phyloP scores from a whole-genome alignment of 2,113 vertebrate genomes.

The Uria lomvia region DNA sequence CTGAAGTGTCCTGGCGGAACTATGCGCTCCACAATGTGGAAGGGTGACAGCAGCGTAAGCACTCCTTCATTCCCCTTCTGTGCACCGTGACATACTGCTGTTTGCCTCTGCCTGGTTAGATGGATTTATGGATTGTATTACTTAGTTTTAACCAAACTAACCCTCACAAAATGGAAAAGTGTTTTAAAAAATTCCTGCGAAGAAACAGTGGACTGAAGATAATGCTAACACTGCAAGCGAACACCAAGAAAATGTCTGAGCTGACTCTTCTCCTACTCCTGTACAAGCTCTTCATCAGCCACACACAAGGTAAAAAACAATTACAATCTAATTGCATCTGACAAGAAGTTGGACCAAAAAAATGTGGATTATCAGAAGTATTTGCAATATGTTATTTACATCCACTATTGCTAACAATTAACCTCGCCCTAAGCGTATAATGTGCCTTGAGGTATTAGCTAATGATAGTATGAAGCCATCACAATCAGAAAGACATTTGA shows the following conservation, averaged over 20 bases:
- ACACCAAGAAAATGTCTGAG: background rate
- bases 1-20: accelerated
- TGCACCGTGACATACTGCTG: background rate
- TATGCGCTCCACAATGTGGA: accelerated
- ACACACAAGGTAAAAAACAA: background rate
- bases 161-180: background rate
- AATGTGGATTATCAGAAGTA: background rate
- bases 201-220: background rate
- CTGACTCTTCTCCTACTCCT: background rate
- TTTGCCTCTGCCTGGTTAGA: background rate
- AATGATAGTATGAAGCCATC: background rate
- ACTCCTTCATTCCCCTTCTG: background rate
- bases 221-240: background rate
- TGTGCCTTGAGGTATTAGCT: background rate
- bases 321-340: background rate
- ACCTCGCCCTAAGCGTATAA: background rate
- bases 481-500: background rate
- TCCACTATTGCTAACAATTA: background rate
- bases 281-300: background rate
- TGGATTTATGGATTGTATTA: background rate
- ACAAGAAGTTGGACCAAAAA: background rate
- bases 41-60: accelerated
- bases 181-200: background rate
- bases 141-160: background rate
- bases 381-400: background rate